Percentiles rank a stretch among this genome's conserved stretches.
Conservation (phyloP, 2,888 invertebrate genomes). For the Augochlorella aurata region DNA sequence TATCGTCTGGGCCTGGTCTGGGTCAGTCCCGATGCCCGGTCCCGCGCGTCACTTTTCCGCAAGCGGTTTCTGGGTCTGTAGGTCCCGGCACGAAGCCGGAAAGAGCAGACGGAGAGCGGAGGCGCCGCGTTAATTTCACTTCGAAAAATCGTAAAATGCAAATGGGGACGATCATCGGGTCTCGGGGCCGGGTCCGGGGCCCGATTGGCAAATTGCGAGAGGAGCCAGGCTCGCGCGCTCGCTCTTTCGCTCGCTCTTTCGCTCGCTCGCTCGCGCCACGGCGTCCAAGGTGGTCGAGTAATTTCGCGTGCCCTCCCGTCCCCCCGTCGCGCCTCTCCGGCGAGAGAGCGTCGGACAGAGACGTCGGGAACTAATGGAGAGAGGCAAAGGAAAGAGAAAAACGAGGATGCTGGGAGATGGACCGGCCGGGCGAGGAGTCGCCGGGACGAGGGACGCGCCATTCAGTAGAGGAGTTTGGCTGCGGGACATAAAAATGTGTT, state of each 20-base stretch:
- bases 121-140: conserved; percentile 77
- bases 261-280: conserved; percentile 64
- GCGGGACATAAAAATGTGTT: conserved; percentile 81
- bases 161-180: conserved; percentile 77
- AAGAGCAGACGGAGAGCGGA: conserved; percentile 38
- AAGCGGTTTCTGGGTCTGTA: conserved; percentile 54
- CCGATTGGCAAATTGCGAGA: conserved; percentile 80
- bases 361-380: conserved; percentile 3
- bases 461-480: conserved; percentile 78
- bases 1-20: background rate
- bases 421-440: conserved; percentile 30
- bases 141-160: conserved; percentile 81
- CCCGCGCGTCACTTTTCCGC: conserved; percentile 31
- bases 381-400: conserved; percentile 37
- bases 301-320: conserved; percentile 74
- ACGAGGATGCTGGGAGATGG: background rate
- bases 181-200: conserved; percentile 32
- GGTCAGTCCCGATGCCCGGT: background rate
- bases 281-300: conserved; percentile 82
- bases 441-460: conserved; percentile 64
- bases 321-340: too few species aligned
- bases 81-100: conserved; percentile 26
- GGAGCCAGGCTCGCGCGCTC: conserved; percentile 64
- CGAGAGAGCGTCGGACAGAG: background rate
- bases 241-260: background rate